Evolutionary conservation across 2,113 vertebrate species (phyloP), one percentile per base, ranked within the genome.

Genomic region (Heterotilapia buettikoferi): DNA sequence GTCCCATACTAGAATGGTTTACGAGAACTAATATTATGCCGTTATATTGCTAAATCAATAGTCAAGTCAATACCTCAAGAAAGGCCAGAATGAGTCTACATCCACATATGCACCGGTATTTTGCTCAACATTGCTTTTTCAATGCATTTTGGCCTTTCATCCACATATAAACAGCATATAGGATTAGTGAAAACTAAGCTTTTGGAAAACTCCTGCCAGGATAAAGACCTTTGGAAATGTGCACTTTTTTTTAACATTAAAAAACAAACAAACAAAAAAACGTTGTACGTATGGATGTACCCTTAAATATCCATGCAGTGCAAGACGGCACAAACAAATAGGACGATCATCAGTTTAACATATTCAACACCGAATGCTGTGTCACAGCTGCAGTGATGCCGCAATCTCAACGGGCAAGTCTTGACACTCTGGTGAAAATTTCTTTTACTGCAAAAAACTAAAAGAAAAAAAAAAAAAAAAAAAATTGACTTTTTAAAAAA

Each of bases 241-340:
- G 59, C 16, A 63, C 59, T 63, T 63, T 63, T 63, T 61, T 19
- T 63, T 61, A 63, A 36, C 16, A 36, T 63, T 11, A 19, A 31
- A 59, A 57, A 26, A 56, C 21, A 56, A 57, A 61, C 14, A 31
- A 26, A 19, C 1, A 33, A 66, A 63, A 29, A 9, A 18, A 18
- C 5, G 0, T 8, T 21, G 6, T 68, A 68, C 2, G 0, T 14
- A 21, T 5, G 63, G 7, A 68, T 14, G 63, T 40, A 68, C 0
- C 3, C 36, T 66, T 47, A 66, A 63, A 80, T 54, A 66, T 19
- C 36, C n/a, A 68, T 12, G 14, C n/a, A 57, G 29, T 47, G n/a
- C 18, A 56, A 56, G 21, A 78, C 1, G 26, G 10, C 26, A 78
- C 18, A 9, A 24, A 33, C 71, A 76, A 47, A 76, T 18, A 29